Base-by-base conservation (phyloP, 2,888 invertebrate genomes). In the Drosophila leonis region DNA sequence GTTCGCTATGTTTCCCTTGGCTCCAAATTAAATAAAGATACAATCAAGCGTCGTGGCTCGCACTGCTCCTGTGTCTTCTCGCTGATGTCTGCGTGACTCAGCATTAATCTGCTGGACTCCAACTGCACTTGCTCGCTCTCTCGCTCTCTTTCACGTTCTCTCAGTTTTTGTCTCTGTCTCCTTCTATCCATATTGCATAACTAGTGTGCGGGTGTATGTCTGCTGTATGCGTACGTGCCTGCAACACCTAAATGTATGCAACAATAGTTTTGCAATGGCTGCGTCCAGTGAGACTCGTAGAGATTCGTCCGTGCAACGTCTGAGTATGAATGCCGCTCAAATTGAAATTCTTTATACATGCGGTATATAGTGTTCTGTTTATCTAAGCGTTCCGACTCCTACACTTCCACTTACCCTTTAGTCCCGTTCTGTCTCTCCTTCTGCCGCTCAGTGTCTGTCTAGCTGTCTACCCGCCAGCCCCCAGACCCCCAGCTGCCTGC, bases 161-260 rank as follows among this genome's bases (percentile, higher is more conserved):
- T 44, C 18, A 41, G 4, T 9, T 7, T 29, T n/a, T 35, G 29
- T 33, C 20, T 33, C 31, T 37, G 15, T 52, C 35, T 24, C 15
- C 0, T 20, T 31, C 27, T 42, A 18, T 24, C 27, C 39, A 20
- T 65, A 56, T 41, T 55, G 63, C 48, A 72, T 72, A 80, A 85
- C 75, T 75, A 68, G 46, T 20, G 44, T 51, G 51, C 29, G 39
- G 42, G 33, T 24, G 24, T 31, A 48, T 64, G 24, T 55, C 35
- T 59, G 66, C 59, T 75, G 77, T 18, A 55, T 74, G 76, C 64
- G 79, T 75, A 87, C 87, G 89, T 86, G 89, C 72, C 59, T 75
- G 87, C 82, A 78, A 78, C 87, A 89, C 85, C 89, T 86, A 88
- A 89, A 78, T 78, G 72, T 65, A 80, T 78, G 67, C 82, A 82